These are phyloP conservation scores for Prionailurus viverrinus DNA, from an alignment of 2,113 vertebrate species.

Conservation along the genomic window DNA sequence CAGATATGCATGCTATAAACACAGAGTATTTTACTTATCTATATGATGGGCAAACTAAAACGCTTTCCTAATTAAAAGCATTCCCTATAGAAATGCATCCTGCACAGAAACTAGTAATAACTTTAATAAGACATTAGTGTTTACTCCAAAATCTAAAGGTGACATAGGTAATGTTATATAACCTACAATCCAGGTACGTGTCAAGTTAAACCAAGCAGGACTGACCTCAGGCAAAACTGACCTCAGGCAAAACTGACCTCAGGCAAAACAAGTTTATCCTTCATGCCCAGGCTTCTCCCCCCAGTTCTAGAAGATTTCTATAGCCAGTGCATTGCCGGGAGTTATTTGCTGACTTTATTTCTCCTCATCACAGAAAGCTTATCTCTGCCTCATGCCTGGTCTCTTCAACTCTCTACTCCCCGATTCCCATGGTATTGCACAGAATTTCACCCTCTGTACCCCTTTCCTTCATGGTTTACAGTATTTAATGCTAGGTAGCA, in stretches of 20 bases:
- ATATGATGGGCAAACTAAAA: constrained; percentile 24
- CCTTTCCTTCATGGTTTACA: constrained; percentile 29
- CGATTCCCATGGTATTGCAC: background rate
- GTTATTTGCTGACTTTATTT: constrained; percentile 39
- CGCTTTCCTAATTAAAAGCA: constrained; percentile 21
- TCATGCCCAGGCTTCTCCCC: background rate
- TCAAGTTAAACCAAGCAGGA: constrained; percentile 51
- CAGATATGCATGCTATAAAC: constrained; percentile 7
- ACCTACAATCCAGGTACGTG: background rate
- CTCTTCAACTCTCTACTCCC: background rate
- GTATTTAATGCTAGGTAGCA: background rate
- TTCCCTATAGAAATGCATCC: background rate
- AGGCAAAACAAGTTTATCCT: background rate
- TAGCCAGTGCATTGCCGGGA: background rate
- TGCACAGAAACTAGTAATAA: background rate
- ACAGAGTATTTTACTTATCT: background rate
- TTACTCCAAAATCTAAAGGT: constrained; percentile 33
- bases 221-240: background rate
- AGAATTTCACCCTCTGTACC: background rate
- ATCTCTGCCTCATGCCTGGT: background rate
- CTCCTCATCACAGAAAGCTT: background rate
- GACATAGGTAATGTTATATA: constrained; percentile 49
- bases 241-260: background rate
- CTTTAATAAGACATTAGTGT: constrained; percentile 50
- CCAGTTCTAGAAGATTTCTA: background rate